A percentile compares a stretch with the other conserved stretches of the same genome.
phyloP scores from a whole-genome alignment of 2,113 vertebrate genomes.

The Pteruthius melanotis region DNA sequence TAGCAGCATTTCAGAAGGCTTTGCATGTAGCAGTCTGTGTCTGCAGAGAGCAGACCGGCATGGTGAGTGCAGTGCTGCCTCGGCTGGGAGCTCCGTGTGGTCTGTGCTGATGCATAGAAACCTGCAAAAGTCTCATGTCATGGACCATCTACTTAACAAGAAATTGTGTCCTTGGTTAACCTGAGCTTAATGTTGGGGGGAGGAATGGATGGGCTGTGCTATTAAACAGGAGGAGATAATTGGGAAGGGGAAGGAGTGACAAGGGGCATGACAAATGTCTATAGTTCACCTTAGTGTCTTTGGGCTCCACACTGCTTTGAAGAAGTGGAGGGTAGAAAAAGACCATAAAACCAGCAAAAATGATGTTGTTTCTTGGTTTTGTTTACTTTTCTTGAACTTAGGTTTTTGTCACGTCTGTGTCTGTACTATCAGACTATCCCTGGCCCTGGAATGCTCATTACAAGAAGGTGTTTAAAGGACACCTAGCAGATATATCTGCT shows the following conservation, averaged over 20 bases:
- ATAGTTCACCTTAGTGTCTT: not conserved
- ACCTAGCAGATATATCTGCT: not conserved
- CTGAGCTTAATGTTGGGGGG: not conserved
- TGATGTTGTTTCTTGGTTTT: not conserved
- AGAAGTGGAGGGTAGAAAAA: not conserved
- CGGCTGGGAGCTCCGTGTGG: not conserved
- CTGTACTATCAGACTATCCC: not conserved
- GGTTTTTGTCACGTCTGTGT: not conserved
- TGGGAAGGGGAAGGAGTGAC: not conserved
- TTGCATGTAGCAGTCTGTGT: not conserved
- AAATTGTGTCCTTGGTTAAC: not conserved
- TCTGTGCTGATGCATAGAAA: not conserved
- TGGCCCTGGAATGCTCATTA: not conserved
- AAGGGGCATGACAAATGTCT: fast-evolving
- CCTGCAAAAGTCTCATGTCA: not conserved
- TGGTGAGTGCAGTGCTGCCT: not conserved
- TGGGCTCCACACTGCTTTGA: not conserved
- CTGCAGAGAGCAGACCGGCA: not conserved
- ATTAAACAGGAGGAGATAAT: not conserved
- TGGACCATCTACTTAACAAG: not conserved
- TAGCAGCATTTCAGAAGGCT: not conserved
- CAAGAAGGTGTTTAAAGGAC: not conserved
- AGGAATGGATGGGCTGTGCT: not conserved
- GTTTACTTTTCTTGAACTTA: not conserved
- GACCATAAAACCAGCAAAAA: not conserved